phyloP scores from a whole-genome alignment of 1,140 invertebrate genomes.

The Meloidogyne chitwoodi region DNA sequence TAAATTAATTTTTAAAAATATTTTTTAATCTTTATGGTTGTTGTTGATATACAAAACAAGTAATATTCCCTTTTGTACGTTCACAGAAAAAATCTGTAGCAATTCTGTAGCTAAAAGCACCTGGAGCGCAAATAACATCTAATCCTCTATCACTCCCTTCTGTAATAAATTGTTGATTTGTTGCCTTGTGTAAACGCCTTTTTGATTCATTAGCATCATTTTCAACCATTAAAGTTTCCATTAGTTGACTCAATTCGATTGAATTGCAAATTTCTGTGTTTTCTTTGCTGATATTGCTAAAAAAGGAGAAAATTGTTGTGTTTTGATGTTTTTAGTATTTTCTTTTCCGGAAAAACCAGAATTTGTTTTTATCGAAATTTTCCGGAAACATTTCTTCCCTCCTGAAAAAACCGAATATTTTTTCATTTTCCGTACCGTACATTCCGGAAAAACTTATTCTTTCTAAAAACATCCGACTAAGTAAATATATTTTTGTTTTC shows the following conservation, averaged over 20 bases:
- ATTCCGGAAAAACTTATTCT: no score
- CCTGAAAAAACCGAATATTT: no score
- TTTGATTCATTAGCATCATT: conserved; percentile 54
- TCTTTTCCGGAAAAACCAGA: neutral
- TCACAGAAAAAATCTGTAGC: conserved; percentile 52
- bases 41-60: conserved; percentile 51
- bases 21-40: conserved; percentile 10
- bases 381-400: no score
- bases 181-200: conserved; percentile 41
- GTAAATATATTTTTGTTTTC: no score
- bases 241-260: conserved; percentile 30
- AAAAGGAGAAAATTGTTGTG: neutral
- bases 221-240: conserved; percentile 40
- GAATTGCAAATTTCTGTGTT: conserved; percentile 43
- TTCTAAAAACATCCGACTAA: no score
- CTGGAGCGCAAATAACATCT: conserved; percentile 48
- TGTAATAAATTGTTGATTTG: conserved; percentile 35
- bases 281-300: conserved; percentile 34
- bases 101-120: conserved; percentile 45
- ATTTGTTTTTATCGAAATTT: neutral
- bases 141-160: conserved; percentile 27
- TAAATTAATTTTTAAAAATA: neutral
- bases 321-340: neutral
- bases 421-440: no score
- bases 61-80: conserved; percentile 40